These are phyloP conservation scores for Rotaria magnacalcarata DNA, from an alignment of 2,888 invertebrate species.

Conservation along the genomic window DNA sequence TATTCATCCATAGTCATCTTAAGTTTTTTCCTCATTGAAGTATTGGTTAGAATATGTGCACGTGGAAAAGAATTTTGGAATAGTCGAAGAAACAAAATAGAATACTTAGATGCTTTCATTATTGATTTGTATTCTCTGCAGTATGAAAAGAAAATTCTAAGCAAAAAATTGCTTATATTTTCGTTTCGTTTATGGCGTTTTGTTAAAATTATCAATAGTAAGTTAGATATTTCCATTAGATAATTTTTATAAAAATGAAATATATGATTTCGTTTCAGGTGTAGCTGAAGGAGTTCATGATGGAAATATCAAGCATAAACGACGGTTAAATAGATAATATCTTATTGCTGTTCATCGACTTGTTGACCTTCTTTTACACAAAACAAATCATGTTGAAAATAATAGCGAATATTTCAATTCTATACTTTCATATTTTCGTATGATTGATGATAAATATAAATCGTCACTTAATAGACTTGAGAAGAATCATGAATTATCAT, in stretches of 20 bases:
- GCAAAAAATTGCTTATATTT: neutral
- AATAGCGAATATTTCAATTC: neutral
- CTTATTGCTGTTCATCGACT: neutral
- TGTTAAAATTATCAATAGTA: constrained; percentile 15
- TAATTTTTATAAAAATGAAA: no score
- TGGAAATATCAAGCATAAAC: neutral
- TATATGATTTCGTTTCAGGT: neutral
- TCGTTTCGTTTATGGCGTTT: constrained; percentile 20
- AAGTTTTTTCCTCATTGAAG: neutral
- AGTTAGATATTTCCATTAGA: neutral
- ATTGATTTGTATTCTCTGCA: neutral
- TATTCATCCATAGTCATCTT: neutral
- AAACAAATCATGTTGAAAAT: neutral
- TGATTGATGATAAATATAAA: neutral
- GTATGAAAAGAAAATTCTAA: neutral
- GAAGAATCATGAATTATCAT: neutral
- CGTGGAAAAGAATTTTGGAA: neutral
- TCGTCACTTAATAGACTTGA: neutral
- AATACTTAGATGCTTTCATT: neutral
- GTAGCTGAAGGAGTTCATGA: neutral
- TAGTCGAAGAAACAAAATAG: constrained; percentile 8
- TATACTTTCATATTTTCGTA: neutral
- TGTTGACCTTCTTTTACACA: neutral
- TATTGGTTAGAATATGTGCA: neutral
- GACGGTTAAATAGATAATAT: neutral